A percentile compares a stretch with the other conserved stretches of the same genome.
Conservation (phyloP, 2,888 invertebrate species). For the Brachynemurus nebulosus region DNA sequence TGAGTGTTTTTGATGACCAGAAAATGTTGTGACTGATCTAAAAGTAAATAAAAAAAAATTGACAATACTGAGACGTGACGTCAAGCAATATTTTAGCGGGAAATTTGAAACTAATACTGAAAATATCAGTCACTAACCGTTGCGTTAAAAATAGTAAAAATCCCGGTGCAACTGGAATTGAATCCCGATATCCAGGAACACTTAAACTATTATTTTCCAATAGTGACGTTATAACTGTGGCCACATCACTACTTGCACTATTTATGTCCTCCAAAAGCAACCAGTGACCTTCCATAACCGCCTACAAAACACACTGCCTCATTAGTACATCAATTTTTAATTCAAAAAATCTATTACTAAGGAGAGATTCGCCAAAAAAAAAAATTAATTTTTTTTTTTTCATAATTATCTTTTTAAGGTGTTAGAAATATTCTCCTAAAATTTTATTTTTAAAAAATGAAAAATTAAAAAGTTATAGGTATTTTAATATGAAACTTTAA, state of each 20-base stretch:
- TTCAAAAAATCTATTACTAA: too few species aligned
- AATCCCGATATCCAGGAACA: constrained; percentile 81
- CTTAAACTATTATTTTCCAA: constrained; percentile 69
- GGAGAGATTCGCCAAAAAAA: too few species aligned
- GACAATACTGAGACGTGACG: too few species aligned
- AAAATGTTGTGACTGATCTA: constrained; percentile 44
- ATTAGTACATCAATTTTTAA: too few species aligned
- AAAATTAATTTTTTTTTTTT: too few species aligned
- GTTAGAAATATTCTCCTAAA: too few species aligned
- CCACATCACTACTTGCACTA: constrained; percentile 83
- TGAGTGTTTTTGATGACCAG: constrained; percentile 45
- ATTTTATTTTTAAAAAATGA: too few species aligned
- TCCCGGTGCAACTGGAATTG: constrained; percentile 62
- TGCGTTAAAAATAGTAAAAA: constrained; percentile 91
- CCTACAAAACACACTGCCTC: constrained; percentile 40
- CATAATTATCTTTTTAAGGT: too few species aligned
- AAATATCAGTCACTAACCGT: constrained; percentile 46
- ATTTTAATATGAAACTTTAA: too few species aligned
- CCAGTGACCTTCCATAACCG: constrained; percentile 79
- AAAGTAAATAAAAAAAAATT: constrained; percentile 20
- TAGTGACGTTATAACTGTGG: constrained; percentile 71
- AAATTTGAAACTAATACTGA: too few species aligned
- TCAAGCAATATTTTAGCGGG: too few species aligned
- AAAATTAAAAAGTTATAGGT: too few species aligned
- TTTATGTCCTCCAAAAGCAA: constrained; percentile 92